Evolutionary conservation across 2,888 invertebrate genomes (phyloP).

Genomic region (Ceriagrion tenellum): DNA sequence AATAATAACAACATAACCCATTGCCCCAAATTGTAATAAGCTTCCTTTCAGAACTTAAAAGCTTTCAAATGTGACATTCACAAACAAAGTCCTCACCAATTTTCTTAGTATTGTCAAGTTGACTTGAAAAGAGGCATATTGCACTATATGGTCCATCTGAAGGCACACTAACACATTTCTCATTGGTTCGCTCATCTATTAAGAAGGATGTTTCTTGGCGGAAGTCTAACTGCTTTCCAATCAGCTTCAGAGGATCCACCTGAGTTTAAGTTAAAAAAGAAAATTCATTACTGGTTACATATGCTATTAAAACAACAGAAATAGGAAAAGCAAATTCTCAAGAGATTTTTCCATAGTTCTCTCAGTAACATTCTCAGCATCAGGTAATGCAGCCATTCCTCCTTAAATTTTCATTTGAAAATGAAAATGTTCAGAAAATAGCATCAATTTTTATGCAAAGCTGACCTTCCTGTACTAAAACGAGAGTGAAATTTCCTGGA

Average conservation of each 20-base stretch:
- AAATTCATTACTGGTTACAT: not conserved
- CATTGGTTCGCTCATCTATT: not conserved
- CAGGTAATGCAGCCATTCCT: too few relatives aligned
- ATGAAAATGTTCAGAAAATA: too few relatives aligned
- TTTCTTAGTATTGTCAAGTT: not conserved
- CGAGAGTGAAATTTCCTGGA: too few relatives aligned
- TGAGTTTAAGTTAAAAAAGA: not conserved
- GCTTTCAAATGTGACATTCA: not conserved
- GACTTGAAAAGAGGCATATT: slow-evolving; percentile 34
- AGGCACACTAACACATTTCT: not conserved
- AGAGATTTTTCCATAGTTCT: too few relatives aligned
- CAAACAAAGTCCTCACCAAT: not conserved
- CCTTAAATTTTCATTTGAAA: too few relatives aligned
- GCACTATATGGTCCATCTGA: not conserved
- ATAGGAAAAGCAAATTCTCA: not conserved
- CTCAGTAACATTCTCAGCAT: too few relatives aligned
- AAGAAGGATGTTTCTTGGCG: slow-evolving; percentile 8
- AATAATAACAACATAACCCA: too few relatives aligned
- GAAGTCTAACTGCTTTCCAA: slow-evolving; percentile 46
- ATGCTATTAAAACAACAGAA: not conserved
- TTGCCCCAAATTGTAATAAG: not conserved
- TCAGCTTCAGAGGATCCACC: slow-evolving; percentile 44
- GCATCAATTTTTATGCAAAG: too few relatives aligned
- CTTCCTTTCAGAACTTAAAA: not conserved
- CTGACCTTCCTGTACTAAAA: too few relatives aligned